Evolutionary conservation across 2,797 vertebrate genomes (phyloP).

Genomic region (Diplodus puntazzo): DNA sequence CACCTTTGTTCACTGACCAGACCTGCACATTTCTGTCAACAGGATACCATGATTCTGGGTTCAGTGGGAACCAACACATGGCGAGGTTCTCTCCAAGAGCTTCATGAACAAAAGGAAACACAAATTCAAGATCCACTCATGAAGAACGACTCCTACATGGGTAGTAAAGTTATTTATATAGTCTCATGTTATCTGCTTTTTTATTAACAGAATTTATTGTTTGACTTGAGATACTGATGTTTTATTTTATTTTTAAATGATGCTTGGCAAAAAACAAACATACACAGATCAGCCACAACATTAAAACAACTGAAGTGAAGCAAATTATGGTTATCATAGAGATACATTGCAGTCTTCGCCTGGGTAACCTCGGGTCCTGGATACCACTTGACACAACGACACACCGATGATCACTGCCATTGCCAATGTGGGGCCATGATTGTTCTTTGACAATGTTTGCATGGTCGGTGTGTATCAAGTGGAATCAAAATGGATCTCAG

Average conservation of each 20-base stretch:
- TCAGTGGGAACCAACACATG: constrained; percentile 86
- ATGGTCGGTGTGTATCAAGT: no score
- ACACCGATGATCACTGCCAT: no score
- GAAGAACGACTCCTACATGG: constrained; percentile 83
- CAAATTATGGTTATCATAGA: no score
- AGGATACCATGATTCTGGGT: constrained; percentile 85
- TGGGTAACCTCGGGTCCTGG: no score
- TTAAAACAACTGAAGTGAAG: no score
- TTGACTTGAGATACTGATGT: background rate
- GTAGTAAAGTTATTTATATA: constrained; percentile 60
- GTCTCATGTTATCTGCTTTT: background rate
- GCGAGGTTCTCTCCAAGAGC: constrained; percentile 82
- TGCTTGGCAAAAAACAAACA: background rate
- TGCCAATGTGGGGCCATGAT: no score
- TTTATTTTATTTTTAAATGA: background rate
- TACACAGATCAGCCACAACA: no score
- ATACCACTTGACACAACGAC: no score
- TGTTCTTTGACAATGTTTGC: no score
- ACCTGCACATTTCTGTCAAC: constrained; percentile 34
- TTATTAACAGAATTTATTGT: background rate
- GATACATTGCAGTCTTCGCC: no score
- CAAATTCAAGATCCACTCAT: constrained; percentile 60
- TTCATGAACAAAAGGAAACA: background rate
- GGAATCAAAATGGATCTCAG: no score
- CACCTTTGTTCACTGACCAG: background rate